Evolutionary conservation across 2,888 invertebrate species (phyloP).

Genomic region (Ryuthela nishihirai): DNA sequence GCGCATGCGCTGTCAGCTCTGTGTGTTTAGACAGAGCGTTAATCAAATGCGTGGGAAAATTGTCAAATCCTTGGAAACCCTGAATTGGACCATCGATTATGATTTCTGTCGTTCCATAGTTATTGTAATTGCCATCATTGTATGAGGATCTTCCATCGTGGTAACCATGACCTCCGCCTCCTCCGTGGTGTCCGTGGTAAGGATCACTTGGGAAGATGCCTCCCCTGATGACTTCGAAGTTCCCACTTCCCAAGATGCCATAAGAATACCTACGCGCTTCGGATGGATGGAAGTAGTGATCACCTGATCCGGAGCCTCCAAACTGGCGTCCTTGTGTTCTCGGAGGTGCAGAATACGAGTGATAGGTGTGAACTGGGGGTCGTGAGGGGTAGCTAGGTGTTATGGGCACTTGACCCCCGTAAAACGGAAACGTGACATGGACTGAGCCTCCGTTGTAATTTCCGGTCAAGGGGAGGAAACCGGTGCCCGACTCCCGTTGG

Average conservation of each 20-base stretch:
- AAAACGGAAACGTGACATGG: constrained; percentile 19
- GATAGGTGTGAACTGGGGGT: constrained; percentile 9
- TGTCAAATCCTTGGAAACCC: constrained; percentile 39
- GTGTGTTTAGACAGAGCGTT: constrained; percentile 37
- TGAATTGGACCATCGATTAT: constrained; percentile 35
- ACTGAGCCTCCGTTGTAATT: constrained; percentile 22
- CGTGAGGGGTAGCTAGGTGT: constrained; percentile 10
- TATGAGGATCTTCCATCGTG: constrained; percentile 13
- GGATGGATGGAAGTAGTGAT: constrained; percentile 27
- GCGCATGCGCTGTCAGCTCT: constrained; percentile 11
- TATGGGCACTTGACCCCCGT: constrained; percentile 5
- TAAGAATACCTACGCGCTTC: constrained; percentile 33
- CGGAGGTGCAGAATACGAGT: constrained; percentile 12
- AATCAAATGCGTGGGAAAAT: constrained; percentile 30
- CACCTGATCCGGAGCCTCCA: neutral
- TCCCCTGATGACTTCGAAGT: constrained; percentile 39
- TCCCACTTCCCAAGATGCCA: constrained; percentile 38
- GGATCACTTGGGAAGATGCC: constrained; percentile 32
- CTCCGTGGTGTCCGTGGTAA: constrained; percentile 4
- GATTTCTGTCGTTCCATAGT: constrained; percentile 29
- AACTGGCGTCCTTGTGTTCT: constrained; percentile 7
- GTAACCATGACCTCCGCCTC: too few relatives aligned
- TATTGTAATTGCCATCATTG: constrained; percentile 1
- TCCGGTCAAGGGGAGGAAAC: constrained; percentile 28
- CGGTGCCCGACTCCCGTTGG: constrained; percentile 21